phyloP scores from a whole-genome alignment of 2,888 invertebrate species.

The Portevinia maculata region DNA sequence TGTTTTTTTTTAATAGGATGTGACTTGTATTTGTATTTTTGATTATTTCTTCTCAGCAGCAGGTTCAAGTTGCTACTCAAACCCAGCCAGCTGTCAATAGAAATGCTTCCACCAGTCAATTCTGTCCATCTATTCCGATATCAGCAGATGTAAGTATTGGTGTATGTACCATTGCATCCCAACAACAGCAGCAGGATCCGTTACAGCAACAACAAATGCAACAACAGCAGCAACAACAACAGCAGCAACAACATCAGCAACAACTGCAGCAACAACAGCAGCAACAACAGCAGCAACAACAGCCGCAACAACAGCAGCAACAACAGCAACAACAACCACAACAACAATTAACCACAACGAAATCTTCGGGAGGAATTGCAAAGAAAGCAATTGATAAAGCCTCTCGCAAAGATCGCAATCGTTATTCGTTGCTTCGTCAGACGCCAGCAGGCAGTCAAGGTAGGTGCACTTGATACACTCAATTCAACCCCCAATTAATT shows the following conservation, averaged over 20 bases:
- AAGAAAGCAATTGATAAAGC: slow-evolving; percentile 82
- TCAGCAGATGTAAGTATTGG: slow-evolving; percentile 77
- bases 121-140: slow-evolving; percentile 77
- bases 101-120: slow-evolving; percentile 76
- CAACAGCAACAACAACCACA: too few species aligned
- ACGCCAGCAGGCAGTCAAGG: slow-evolving; percentile 83
- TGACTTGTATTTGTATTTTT: background rate
- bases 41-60: slow-evolving; percentile 78
- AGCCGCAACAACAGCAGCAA: too few species aligned
- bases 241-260: slow-evolving; percentile 74
- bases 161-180: slow-evolving; percentile 75
- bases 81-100: slow-evolving; percentile 83
- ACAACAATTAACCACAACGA: slow-evolving; percentile 73
- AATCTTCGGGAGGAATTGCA: slow-evolving; percentile 81
- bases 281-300: slow-evolving; percentile 74
- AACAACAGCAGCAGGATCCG: slow-evolving; percentile 75
- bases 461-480: slow-evolving; percentile 66
- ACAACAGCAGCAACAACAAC: slow-evolving; percentile 74
- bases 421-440: slow-evolving; percentile 81
- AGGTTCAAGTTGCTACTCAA: slow-evolving; percentile 87
- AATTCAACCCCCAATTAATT: background rate
- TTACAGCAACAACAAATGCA: slow-evolving; percentile 74
- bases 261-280: slow-evolving; percentile 76
- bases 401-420: slow-evolving; percentile 82
- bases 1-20: background rate